Base-by-base conservation (phyloP, 1,140 invertebrate species). In the Gonioctena quinquepunctata region DNA sequence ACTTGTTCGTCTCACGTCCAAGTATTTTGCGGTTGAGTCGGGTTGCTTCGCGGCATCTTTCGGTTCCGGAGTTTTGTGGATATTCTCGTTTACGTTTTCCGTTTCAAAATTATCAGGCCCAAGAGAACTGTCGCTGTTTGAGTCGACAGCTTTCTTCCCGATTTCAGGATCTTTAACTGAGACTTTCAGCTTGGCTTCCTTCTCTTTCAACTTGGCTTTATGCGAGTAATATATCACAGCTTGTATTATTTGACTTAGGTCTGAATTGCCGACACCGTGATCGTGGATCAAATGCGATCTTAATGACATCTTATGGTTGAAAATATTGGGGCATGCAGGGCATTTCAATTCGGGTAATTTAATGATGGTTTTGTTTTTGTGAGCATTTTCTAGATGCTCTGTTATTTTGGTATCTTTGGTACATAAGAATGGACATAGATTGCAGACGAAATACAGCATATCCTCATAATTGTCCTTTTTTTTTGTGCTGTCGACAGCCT, bases 261-360 rank as follows among this genome's bases (percentile, higher is more conserved):
- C 85, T 33, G 76, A 74, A 62, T 77, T 78, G 19, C 71, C 74
- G 64, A 86, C 78, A 49, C 82, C 78, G 72, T 87, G 85, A 70
- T 86, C 85, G 70, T 83, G 73, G 22, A 82, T 77, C 1, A 87
- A 79, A 77, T 87, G 86, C 19, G 84, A 71, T 48, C 83, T 73
- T 13, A 87, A 75, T 8, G 85, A 82, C 56, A 84, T 78, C 42
- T 77, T 69, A 64, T 79, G 82, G 66, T 80, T 84, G 70, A 87
- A 87, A 42, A 83, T 76, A 73, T 87, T 86, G 1, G 76, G 60
- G 74, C 86, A 87, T 28, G 85, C 86, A 73, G 79, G 75, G 69
- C 83, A 84, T 71, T 81, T 77, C 3, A 81, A 61, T 28, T 78
- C 73, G 11, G 63, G 64, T 23, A 76, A 28, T 71, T 79, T 80